Conservation (phyloP, 2,113 vertebrate genomes). For the Peromyscus maniculatus region DNA sequence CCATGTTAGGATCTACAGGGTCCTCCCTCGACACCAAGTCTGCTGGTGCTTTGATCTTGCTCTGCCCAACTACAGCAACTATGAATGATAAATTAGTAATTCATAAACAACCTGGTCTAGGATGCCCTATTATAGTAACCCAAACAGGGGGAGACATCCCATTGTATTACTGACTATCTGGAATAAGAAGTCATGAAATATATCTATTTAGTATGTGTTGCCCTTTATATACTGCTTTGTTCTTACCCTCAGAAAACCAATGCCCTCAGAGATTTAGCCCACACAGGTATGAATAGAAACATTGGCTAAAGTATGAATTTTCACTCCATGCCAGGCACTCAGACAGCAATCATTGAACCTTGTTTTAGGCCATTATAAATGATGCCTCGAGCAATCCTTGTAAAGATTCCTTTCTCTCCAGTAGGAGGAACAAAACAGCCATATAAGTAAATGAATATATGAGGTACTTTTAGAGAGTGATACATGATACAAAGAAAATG, state of each 20-base stretch:
- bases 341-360: neutral
- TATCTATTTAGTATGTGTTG: neutral
- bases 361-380: neutral
- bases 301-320: neutral
- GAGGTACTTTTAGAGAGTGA: neutral
- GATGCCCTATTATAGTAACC: neutral
- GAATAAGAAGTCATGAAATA: neutral
- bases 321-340: neutral
- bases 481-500: conserved; percentile 2
- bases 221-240: neutral
- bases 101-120: neutral
- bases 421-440: neutral
- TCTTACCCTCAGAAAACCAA: neutral
- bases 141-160: neutral
- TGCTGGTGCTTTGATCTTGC: neutral
- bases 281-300: neutral
- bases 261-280: neutral
- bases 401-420: neutral
- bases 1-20: fast-evolving
- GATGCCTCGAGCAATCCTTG: neutral
- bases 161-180: neutral
- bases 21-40: neutral
- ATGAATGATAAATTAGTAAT: neutral
- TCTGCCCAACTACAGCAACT: neutral
- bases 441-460: neutral